These are phyloP conservation scores for Entomyzon cyanotis DNA, from an alignment of 2,113 vertebrate genomes.

Conservation along the genomic window DNA sequence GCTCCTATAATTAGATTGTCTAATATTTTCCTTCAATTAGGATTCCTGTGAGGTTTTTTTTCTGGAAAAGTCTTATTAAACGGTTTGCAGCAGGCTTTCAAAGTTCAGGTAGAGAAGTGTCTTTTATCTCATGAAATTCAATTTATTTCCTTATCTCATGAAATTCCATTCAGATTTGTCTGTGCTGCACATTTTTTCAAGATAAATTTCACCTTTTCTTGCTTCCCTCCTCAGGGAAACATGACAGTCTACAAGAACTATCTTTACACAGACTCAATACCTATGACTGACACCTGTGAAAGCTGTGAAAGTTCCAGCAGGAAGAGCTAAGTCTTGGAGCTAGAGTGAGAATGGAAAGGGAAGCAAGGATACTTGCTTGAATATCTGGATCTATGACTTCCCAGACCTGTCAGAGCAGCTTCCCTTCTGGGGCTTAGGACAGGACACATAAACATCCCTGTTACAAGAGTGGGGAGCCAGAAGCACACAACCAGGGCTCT, in stretches of 20 bases:
- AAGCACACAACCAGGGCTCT: neutral
- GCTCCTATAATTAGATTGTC: neutral
- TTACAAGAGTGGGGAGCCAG: neutral
- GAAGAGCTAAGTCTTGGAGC: neutral
- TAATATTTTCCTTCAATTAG: neutral
- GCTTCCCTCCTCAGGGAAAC: neutral
- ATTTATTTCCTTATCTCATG: neutral
- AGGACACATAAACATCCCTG: neutral
- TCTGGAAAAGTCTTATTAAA: neutral
- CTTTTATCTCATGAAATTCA: neutral
- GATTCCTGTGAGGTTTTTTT: neutral
- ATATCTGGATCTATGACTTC: neutral
- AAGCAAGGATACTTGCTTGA: fast-evolving
- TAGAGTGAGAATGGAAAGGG: neutral
- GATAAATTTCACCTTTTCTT: neutral
- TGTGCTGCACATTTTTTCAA: neutral
- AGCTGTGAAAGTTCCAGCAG: neutral
- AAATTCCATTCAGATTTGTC: neutral
- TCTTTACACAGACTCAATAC: neutral
- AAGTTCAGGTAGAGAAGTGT: neutral
- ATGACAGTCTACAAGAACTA: neutral
- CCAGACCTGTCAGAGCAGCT: neutral
- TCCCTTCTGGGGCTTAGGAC: neutral
- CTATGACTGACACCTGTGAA: fast-evolving
- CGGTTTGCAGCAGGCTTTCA: neutral